A percentile compares a stretch with the other conserved stretches of the same genome.
phyloP scores from a whole-genome alignment of 2,888 invertebrate genomes.

The Eretmocerus hayati region DNA sequence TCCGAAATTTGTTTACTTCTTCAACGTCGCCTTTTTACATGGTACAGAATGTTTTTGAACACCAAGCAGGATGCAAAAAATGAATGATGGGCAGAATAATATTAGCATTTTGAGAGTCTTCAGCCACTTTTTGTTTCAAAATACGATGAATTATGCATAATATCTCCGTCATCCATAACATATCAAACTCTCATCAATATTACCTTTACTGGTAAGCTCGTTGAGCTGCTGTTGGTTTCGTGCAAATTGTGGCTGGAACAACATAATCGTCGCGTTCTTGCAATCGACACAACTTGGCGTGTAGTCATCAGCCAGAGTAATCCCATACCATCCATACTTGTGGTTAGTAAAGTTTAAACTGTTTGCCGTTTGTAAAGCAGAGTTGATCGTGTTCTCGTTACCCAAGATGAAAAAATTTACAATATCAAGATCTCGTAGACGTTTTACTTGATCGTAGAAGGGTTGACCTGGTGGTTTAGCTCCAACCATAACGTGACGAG shows the following conservation, averaged over 20 bases:
- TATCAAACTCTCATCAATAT: too few relatives aligned
- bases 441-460: slow-evolving; percentile 60
- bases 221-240: slow-evolving; percentile 54
- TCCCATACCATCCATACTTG: slow-evolving; percentile 82
- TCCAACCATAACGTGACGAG: slow-evolving; percentile 77
- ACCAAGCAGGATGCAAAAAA: too few relatives aligned
- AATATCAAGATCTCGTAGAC: slow-evolving; percentile 73
- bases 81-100: too few relatives aligned
- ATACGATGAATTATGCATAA: too few relatives aligned
- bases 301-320: slow-evolving; percentile 65
- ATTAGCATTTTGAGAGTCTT: too few relatives aligned
- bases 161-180: too few relatives aligned
- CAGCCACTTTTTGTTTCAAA: too few relatives aligned
- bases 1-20: too few relatives aligned
- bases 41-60: too few relatives aligned
- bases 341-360: slow-evolving; percentile 70
- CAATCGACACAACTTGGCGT: slow-evolving; percentile 66
- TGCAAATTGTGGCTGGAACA: slow-evolving; percentile 65
- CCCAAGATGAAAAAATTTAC: slow-evolving; percentile 85
- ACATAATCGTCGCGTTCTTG: slow-evolving; percentile 70
- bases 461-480: slow-evolving; percentile 53
- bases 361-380: slow-evolving; percentile 64
- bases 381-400: slow-evolving; percentile 62
- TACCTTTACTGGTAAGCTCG: slow-evolving; percentile 28
- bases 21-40: too few relatives aligned